Evolutionary conservation across 1,140 invertebrate species (phyloP).

Genomic region (Alviniconcha marisindica): DNA sequence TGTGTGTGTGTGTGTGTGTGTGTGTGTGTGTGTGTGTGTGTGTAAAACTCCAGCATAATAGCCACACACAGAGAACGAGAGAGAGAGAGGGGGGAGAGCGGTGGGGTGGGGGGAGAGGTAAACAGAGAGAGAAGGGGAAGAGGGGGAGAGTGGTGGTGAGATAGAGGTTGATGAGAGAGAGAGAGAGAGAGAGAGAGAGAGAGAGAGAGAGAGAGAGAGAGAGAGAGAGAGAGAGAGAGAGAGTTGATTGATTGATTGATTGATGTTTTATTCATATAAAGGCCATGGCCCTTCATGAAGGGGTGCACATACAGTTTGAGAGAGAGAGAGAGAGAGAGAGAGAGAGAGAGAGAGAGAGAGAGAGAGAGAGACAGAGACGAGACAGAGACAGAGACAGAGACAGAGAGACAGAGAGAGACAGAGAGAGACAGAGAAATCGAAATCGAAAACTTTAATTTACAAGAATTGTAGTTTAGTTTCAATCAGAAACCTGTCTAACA

Average conservation of each 20-base stretch:
- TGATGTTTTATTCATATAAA: too few relatives aligned
- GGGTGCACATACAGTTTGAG: neutral
- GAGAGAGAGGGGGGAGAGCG: neutral
- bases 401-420: neutral
- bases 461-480: too few relatives aligned
- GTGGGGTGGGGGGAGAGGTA: neutral
- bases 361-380: neutral
- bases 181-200: slow-evolving; percentile 8
- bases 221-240: neutral
- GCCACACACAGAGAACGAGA: neutral
- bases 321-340: slow-evolving; percentile 4
- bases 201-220: neutral
- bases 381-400: too few relatives aligned
- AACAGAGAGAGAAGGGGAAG: neutral
- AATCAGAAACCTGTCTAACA: too few relatives aligned
- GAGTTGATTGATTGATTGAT: too few relatives aligned
- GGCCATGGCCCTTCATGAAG: too few relatives aligned
- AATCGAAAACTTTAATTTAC: too few relatives aligned
- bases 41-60: neutral
- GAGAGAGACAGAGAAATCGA: too few relatives aligned
- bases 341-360: slow-evolving; percentile 14
- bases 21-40: slow-evolving; percentile 19
- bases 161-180: neutral
- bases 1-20: slow-evolving; percentile 10
- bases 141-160: neutral